These are phyloP conservation scores for Habrosyne pyritoides DNA, from an alignment of 2,888 invertebrate species.

Conservation along the genomic window DNA sequence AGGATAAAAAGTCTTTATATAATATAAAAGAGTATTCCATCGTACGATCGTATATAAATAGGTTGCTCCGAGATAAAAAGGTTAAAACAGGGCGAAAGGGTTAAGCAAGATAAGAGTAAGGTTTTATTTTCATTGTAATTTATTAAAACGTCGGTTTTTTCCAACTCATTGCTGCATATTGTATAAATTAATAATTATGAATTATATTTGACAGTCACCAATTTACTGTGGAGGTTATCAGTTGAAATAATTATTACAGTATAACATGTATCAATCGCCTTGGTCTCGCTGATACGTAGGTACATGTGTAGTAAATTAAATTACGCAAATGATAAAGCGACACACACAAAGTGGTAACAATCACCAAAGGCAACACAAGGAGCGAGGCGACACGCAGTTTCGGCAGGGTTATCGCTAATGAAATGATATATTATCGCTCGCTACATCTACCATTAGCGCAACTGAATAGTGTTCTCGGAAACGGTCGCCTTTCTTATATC, in stretches of 20 bases:
- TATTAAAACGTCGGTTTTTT: too few relatives aligned
- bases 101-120: background rate
- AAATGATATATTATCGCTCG: slow-evolving; percentile 52
- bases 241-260: background rate
- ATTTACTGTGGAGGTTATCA: background rate
- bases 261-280: background rate
- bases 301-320: background rate
- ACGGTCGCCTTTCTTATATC: slow-evolving; percentile 52
- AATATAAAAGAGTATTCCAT: background rate
- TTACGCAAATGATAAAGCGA: background rate
- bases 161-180: too few relatives aligned
- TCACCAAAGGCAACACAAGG: background rate
- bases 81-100: background rate
- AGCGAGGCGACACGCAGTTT: background rate
- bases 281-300: background rate
- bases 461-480: slow-evolving; percentile 48
- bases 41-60: too few relatives aligned
- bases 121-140: background rate
- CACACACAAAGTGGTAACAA: background rate
- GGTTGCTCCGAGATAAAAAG: background rate
- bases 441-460: slow-evolving; percentile 47
- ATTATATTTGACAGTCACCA: background rate
- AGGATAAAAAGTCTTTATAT: too few relatives aligned
- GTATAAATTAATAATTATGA: background rate
- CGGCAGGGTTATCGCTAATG: slow-evolving; percentile 32